Conservation (phyloP, 2,888 invertebrate species). For the Siphlonurus alternatus region DNA sequence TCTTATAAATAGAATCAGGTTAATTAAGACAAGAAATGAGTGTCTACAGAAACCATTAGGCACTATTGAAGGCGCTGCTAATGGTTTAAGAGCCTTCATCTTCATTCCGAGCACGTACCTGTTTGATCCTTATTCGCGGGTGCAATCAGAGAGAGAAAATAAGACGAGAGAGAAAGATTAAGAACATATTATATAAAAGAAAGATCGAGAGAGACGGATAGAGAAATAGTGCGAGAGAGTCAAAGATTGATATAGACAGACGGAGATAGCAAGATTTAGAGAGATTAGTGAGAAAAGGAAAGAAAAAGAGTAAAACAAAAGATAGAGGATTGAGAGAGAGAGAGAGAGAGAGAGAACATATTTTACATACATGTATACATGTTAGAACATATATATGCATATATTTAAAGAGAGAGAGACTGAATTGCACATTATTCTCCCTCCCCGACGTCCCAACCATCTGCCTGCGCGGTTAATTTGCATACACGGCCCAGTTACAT, state of each 20-base stretch:
- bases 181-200: too few relatives aligned
- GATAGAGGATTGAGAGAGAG: neutral
- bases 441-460: neutral
- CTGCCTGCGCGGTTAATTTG: too few relatives aligned
- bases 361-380: neutral
- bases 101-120: too few relatives aligned
- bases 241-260: neutral
- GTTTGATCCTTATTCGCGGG: too few relatives aligned
- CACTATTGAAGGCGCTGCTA: too few relatives aligned
- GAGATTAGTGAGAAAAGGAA: neutral
- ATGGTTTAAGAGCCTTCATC: too few relatives aligned
- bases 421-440: too few relatives aligned
- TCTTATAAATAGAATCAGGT: too few relatives aligned
- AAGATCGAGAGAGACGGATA: neutral
- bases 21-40: too few relatives aligned
- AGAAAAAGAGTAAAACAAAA: neutral
- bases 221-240: neutral
- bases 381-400: neutral
- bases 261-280: neutral
- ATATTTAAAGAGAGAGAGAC: neutral
- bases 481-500: too few relatives aligned
- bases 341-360: neutral
- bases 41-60: too few relatives aligned
- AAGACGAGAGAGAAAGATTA: neutral
- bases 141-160: neutral